These are phyloP conservation scores for Schizopygopsis pylzovi DNA, from an alignment of 2,797 vertebrate genomes.

Conservation along the genomic window DNA sequence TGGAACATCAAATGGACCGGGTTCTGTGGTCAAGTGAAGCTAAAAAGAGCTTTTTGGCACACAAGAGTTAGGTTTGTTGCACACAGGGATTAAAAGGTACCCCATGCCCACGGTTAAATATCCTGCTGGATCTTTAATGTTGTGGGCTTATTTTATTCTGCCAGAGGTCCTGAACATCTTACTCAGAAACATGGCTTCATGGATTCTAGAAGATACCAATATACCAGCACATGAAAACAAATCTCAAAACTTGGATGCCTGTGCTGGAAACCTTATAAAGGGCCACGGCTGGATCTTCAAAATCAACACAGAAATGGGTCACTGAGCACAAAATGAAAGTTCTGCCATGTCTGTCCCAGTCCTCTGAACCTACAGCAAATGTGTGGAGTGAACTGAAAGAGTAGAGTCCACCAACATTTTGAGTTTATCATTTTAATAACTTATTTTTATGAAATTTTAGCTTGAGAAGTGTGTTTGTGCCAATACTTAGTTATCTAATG, in stretches of 20 bases:
- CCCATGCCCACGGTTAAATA: not conserved
- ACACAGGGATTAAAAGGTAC: not conserved
- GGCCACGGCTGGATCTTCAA: not conserved
- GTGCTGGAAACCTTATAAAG: not conserved
- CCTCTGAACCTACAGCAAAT: not conserved
- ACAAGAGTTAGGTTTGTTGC: not conserved
- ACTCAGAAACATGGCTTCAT: not conserved
- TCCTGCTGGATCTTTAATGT: not conserved
- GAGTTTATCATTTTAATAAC: not conserved
- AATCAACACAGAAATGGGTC: not conserved
- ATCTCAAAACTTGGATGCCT: not conserved
- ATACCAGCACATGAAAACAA: not conserved
- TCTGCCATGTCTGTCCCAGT: not conserved
- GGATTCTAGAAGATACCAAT: not conserved
- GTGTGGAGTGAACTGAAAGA: not conserved
- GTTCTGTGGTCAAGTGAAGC: not conserved
- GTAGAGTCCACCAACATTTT: not conserved
- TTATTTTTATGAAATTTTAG: not conserved
- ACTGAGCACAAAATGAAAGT: not conserved
- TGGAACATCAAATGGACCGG: not conserved
- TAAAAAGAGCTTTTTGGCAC: not conserved
- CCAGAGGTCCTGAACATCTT: not conserved
- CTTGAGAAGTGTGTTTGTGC: not conserved
- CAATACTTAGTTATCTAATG: not conserved
- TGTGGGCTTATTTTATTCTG: not conserved